Percentiles rank a stretch among this genome's conserved stretches.
phyloP scores from a whole-genome alignment of 2,797 vertebrate genomes.

The Yasuhikotakia modesta region DNA sequence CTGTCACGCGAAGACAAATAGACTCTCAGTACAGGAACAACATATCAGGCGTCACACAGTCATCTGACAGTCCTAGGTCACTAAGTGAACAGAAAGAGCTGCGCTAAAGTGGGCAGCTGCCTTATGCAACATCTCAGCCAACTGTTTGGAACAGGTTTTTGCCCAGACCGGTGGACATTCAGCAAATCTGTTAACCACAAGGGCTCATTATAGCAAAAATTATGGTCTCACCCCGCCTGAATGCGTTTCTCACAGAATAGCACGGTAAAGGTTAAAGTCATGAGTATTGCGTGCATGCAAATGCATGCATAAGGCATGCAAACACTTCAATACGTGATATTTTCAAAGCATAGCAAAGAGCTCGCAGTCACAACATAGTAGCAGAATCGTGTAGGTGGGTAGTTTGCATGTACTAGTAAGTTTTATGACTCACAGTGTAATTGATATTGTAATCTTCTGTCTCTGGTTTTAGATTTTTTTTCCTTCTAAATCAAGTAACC shows the following conservation, averaged over 20 bases:
- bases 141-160: slow-evolving; percentile 57
- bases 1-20: slow-evolving; percentile 55
- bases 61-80: slow-evolving; percentile 53
- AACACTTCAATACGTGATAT: slow-evolving; percentile 1
- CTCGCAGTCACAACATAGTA: background rate
- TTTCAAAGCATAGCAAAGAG: background rate
- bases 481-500: background rate
- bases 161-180: slow-evolving; percentile 47
- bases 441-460: background rate
- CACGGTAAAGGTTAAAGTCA: slow-evolving; percentile 19
- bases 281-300: slow-evolving; percentile 5
- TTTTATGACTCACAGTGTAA: slow-evolving; percentile 33
- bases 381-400: slow-evolving; percentile 25
- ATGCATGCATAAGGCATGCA: background rate
- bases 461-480: slow-evolving; percentile 9
- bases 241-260: slow-evolving; percentile 8
- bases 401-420: slow-evolving; percentile 1
- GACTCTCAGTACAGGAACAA: slow-evolving; percentile 47
- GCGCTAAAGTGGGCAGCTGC: slow-evolving; percentile 43
- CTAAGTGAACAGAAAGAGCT: slow-evolving; percentile 40
- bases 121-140: slow-evolving; percentile 32
- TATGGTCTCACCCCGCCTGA: slow-evolving; percentile 24
- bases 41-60: slow-evolving; percentile 36
- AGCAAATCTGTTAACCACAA: slow-evolving; percentile 52
- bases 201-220: slow-evolving; percentile 48